These are phyloP conservation scores for Lampropteryx suffumata DNA, from an alignment of 2,888 invertebrate species.

Conservation along the genomic window DNA sequence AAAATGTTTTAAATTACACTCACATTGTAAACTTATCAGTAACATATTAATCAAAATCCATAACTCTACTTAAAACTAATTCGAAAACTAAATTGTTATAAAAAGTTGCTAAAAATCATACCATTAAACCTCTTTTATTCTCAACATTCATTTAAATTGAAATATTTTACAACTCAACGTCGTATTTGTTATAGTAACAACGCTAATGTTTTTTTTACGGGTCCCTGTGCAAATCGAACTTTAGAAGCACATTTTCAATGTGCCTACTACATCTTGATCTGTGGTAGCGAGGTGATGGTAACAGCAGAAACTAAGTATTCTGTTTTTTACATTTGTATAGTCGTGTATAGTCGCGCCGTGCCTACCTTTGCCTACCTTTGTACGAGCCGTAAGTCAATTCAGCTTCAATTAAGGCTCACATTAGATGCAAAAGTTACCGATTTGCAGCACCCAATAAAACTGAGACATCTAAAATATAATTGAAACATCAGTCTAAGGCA, in stretches of 20 bases:
- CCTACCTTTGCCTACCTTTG: no score
- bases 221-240: slow-evolving; percentile 13
- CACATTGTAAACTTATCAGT: slow-evolving; percentile 56
- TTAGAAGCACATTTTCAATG: background rate
- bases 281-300: no score
- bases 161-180: slow-evolving; percentile 78
- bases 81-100: slow-evolving; percentile 56
- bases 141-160: slow-evolving; percentile 69
- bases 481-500: slow-evolving; percentile 80
- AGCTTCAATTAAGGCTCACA: no score
- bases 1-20: slow-evolving; percentile 46
- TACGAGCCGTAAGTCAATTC: no score
- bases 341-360: no score
- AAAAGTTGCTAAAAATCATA: slow-evolving; percentile 65
- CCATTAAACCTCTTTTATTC: slow-evolving; percentile 56
- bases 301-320: no score
- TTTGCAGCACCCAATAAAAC: slow-evolving; percentile 6
- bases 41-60: slow-evolving; percentile 32
- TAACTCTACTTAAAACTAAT: slow-evolving; percentile 41
- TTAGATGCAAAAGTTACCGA: background rate
- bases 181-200: slow-evolving; percentile 68
- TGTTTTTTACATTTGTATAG: no score
- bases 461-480: slow-evolving; percentile 60
- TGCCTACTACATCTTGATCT: background rate
- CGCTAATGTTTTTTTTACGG: slow-evolving; percentile 46